phyloP scores from a whole-genome alignment of 2,113 vertebrate species.

The Ceuthmochares aereus region DNA sequence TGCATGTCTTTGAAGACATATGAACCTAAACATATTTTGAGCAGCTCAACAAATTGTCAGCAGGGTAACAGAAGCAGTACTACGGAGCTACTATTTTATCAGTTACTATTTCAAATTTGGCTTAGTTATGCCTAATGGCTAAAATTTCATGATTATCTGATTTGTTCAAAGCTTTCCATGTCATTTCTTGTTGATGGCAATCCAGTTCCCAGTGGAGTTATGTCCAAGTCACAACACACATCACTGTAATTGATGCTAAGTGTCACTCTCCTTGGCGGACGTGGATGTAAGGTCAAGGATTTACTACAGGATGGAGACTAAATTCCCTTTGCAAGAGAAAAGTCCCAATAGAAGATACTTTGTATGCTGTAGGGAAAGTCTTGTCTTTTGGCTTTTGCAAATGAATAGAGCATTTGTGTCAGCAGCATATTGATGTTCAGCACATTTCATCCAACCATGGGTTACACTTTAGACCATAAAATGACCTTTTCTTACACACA shows the following conservation, averaged over 20 bases:
- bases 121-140: background rate
- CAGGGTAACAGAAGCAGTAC: background rate
- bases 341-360: background rate
- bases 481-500: background rate
- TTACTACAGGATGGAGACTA: background rate
- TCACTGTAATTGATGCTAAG: constrained; percentile 46
- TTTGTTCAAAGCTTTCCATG: background rate
- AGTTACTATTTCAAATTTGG: constrained; percentile 4
- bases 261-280: constrained; percentile 32
- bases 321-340: background rate
- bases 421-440: background rate
- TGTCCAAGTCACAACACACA: constrained; percentile 46
- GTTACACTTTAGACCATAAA: background rate
- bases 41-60: background rate
- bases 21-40: background rate
- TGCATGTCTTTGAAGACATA: background rate
- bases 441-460: background rate
- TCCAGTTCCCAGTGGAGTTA: background rate
- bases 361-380: background rate
- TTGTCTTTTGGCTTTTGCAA: background rate
- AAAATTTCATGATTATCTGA: constrained; percentile 29
- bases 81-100: background rate
- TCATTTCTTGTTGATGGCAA: constrained; percentile 53
- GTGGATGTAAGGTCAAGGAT: constrained; percentile 44
- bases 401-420: background rate